phyloP scores from a whole-genome alignment of 2,113 vertebrate genomes.

The Sapajus apella region DNA sequence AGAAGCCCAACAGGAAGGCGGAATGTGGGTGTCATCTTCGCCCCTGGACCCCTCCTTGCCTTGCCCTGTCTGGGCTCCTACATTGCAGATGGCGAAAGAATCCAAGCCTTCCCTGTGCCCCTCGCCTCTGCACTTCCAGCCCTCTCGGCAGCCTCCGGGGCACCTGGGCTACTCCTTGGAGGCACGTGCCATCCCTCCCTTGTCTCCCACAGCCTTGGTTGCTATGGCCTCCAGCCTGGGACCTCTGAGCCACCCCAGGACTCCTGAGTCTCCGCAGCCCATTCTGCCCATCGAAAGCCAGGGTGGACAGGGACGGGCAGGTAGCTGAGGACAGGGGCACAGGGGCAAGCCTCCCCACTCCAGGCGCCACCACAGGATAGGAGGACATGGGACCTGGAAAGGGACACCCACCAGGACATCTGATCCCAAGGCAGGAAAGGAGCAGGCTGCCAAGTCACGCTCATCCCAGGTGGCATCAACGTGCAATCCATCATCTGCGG shows the following conservation, averaged over 20 bases:
- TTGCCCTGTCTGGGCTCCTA: no score
- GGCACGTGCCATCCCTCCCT: neutral
- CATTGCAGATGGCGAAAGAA: accelerated
- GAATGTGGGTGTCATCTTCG: neutral
- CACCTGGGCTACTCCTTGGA: accelerated
- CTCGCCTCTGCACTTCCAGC: neutral
- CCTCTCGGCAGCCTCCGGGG: accelerated
- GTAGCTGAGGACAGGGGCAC: neutral
- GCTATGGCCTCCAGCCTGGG: no score
- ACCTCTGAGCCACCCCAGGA: no score
- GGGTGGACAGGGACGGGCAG: accelerated
- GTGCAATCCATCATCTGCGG: neutral
- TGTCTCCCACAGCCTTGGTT: accelerated
- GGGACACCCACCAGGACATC: accelerated
- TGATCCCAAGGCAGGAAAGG: neutral
- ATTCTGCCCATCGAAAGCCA: no score
- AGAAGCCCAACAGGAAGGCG: neutral
- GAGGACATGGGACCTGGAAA: no score
- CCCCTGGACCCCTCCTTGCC: neutral
- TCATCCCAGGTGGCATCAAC: accelerated
- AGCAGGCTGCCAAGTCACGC: accelerated
- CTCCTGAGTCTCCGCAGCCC: no score
- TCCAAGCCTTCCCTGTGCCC: neutral
- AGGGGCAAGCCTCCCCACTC: neutral
- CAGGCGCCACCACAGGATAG: accelerated